Conservation (phyloP, 2,113 vertebrate genomes). For the Mobula hypostoma region DNA sequence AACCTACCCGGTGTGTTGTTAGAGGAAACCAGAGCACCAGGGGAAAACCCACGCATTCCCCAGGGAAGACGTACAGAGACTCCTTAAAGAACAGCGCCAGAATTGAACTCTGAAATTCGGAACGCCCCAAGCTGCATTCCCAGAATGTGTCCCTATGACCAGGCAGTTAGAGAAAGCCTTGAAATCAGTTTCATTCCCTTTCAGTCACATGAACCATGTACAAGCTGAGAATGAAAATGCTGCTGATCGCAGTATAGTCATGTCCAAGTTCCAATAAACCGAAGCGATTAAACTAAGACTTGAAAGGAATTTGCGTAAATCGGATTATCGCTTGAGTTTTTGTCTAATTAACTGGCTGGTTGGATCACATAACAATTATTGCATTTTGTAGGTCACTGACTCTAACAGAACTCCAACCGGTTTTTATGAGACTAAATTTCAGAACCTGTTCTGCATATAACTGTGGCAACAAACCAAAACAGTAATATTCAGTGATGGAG, state of each 20-base stretch:
- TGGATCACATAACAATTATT: background rate
- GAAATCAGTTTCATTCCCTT: background rate
- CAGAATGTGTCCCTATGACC: background rate
- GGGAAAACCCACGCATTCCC: no score
- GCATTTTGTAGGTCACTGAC: background rate
- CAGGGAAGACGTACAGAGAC: no score
- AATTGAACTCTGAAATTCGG: no score
- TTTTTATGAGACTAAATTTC: background rate
- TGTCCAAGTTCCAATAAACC: background rate
- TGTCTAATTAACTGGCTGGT: constrained; percentile 31
- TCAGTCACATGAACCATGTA: background rate
- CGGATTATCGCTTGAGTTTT: constrained; percentile 9
- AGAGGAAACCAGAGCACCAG: no score
- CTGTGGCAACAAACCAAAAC: background rate
- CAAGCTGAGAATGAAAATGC: background rate
- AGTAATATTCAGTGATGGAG: background rate
- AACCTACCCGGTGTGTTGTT: no score
- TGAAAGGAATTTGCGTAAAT: constrained; percentile 16
- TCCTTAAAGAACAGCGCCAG: no score
- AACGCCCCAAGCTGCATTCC: background rate
- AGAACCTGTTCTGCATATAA: background rate
- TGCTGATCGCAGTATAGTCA: background rate
- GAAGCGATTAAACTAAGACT: background rate
- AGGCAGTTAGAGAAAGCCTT: background rate
- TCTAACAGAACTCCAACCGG: background rate